phyloP scores from a whole-genome alignment of 2,888 invertebrate species.

The Sicus ferrugineus region DNA sequence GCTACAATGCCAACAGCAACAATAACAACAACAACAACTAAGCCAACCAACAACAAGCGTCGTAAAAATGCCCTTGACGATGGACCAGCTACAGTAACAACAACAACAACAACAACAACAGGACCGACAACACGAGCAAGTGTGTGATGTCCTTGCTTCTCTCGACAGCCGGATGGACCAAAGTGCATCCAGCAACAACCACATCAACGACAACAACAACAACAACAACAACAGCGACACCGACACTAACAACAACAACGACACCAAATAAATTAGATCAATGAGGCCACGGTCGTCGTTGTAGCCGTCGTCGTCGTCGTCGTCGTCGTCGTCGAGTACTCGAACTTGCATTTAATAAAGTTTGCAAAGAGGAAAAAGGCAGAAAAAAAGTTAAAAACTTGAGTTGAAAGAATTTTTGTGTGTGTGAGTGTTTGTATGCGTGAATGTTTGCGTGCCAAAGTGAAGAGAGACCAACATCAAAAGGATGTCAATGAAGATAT shows the following conservation, averaged over 20 bases:
- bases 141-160: conserved; percentile 37
- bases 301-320: conserved; percentile 1
- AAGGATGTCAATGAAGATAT: too few relatives aligned
- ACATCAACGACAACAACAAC: conserved; percentile 24
- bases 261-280: conserved; percentile 31
- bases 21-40: conserved; percentile 31
- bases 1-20: conserved; percentile 45
- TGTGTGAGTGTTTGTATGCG: background rate
- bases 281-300: conserved; percentile 24
- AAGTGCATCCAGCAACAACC: conserved; percentile 38
- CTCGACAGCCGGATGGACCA: conserved; percentile 31
- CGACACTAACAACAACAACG: conserved; percentile 25
- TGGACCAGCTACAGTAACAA: conserved; percentile 27
- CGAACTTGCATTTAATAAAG: conserved; percentile 22
- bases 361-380: too few relatives aligned
- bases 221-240: conserved; percentile 23
- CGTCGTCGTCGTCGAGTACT: background rate
- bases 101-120: conserved; percentile 14
- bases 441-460: too few relatives aligned
- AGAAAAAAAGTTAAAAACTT: too few relatives aligned
- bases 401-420: background rate
- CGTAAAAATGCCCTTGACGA: conserved; percentile 10
- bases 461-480: too few relatives aligned
- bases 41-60: background rate
- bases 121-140: too few relatives aligned